phyloP scores from a whole-genome alignment of 2,888 invertebrate species.

The Limnephilus lunatus region DNA sequence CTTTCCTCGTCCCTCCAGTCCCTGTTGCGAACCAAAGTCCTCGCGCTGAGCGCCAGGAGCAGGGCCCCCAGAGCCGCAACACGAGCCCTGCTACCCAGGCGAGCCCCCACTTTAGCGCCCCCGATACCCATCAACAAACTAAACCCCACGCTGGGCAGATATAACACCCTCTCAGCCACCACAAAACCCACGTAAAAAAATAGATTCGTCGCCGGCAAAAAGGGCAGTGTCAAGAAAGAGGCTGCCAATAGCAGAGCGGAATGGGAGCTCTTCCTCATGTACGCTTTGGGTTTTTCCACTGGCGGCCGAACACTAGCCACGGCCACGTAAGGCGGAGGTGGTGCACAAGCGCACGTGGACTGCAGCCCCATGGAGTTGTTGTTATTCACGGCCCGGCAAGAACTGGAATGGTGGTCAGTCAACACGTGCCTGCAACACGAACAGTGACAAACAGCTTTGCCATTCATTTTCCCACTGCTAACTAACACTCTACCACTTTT shows the following conservation, averaged over 20 bases:
- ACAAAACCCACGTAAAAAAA: conserved; percentile 99
- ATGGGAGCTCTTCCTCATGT: conserved; percentile 73
- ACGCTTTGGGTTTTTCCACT: conserved; percentile 67
- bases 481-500: conserved; percentile 64
- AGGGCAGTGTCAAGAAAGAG: conserved; percentile 91
- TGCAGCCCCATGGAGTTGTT: conserved; percentile 81
- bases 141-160: conserved; percentile 96
- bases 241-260: conserved; percentile 79
- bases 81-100: conserved; percentile 73
- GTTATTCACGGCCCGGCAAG: conserved; percentile 85
- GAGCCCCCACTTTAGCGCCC: conserved; percentile 77
- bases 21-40: conserved; percentile 88
- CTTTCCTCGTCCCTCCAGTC: conserved; percentile 97
- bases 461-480: conserved; percentile 63
- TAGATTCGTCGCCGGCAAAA: conserved; percentile 96
- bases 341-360: conserved; percentile 74
- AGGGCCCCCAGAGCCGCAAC: conserved; percentile 77
- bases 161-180: conserved; percentile 96
- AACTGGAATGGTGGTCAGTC: conserved; percentile 82
- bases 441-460: conserved; percentile 77
- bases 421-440: conserved; percentile 83
- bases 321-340: conserved; percentile 66
- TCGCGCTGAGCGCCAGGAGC: conserved; percentile 83
- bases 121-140: conserved; percentile 92
- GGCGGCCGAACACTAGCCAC: conserved; percentile 70